These are phyloP conservation scores for Ichneumon xanthorius DNA, from an alignment of 2,888 invertebrate genomes.

Conservation along the genomic window DNA sequence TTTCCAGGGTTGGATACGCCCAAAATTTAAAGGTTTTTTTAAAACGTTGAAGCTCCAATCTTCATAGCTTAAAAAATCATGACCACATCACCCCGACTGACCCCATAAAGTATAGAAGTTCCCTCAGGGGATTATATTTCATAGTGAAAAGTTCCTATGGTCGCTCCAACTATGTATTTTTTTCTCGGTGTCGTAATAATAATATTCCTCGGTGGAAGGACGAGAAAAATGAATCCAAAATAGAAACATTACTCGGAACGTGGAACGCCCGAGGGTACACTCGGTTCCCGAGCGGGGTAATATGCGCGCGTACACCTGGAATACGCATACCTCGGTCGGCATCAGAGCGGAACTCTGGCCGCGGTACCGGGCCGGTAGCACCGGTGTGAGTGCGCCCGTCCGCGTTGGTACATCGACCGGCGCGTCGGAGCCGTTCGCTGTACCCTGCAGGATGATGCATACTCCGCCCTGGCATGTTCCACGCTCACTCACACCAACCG, in stretches of 20 bases:
- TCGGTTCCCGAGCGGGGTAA: slow-evolving; percentile 21
- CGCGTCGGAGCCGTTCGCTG: slow-evolving; percentile 19
- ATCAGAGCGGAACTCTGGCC: slow-evolving; percentile 39
- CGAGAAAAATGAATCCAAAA: slow-evolving; percentile 25
- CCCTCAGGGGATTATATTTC: too few relatives aligned
- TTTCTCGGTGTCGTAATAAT: too few relatives aligned
- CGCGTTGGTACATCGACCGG: slow-evolving; percentile 31
- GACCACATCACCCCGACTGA: too few relatives aligned
- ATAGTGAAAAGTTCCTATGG: too few relatives aligned
- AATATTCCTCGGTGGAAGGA: too few relatives aligned
- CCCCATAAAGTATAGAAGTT: too few relatives aligned
- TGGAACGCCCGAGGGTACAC: neutral
- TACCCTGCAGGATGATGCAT: slow-evolving; percentile 66
- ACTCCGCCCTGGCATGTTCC: slow-evolving; percentile 47
- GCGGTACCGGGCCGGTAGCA: slow-evolving; percentile 41
- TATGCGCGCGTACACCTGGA: slow-evolving; percentile 44
- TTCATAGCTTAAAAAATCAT: too few relatives aligned
- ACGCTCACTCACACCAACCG: slow-evolving; percentile 56
- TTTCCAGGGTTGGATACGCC: too few relatives aligned
- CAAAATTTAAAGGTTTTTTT: too few relatives aligned
- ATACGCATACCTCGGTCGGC: slow-evolving; percentile 42
- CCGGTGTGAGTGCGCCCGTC: slow-evolving; percentile 39
- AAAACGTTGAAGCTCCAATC: too few relatives aligned
- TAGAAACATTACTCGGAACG: slow-evolving; percentile 15
- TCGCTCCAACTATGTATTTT: too few relatives aligned